Base-by-base conservation (phyloP, 2,113 vertebrate genomes). In the Malurus cyaneus region DNA sequence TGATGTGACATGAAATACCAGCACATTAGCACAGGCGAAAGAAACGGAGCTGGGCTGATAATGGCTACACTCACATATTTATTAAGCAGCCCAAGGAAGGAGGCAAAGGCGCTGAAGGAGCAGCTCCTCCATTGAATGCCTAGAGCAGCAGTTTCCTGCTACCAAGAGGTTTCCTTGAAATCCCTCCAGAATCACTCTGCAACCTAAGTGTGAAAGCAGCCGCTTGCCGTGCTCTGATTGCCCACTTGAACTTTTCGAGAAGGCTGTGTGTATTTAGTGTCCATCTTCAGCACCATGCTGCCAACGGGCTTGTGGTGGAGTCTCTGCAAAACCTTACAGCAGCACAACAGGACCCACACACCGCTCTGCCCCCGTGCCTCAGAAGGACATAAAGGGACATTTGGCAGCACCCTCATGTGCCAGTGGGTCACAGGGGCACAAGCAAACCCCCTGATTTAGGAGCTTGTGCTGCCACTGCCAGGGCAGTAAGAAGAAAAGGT, bases 241-340 rank as follows among this genome's bases (percentile, higher is more conserved):
- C 66, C 62, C 90, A 97, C 91, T 96, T 95, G 89, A 97, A 92
- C 64, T 90, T 93, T 86, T 86, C 0, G 18, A 94, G 82, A 94
- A 95, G 86, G 93, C 14, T 91, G 62, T 10, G 14, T 4, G 26
- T 61, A 42, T 93, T 93, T 91, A 88, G 46, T 13, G 36, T 80
- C 6, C 9, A 56, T 74, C 47, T n/a, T 24, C 49, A 91, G 73
- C 8, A 15, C 46, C 8, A 66, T 23, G 69, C 21, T 93, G 53
- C 87, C 80, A 94, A 62, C 18, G 36, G 74, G 29, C 49, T 76
- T 14, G 80, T 0, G 1, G 19, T 14, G 24, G 52, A 67, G 93
- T 88, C 66, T 29, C 29, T 31, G 14, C 57, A 79, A 92, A 86
- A 80, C 60, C 24, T n/a, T 82, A 18, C 11, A 56, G 59, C 6